Percentiles rank a stretch among this genome's conserved stretches.
Evolutionary conservation across 2,113 vertebrate species (phyloP).

Genomic region (Pseudopipra pipra): DNA sequence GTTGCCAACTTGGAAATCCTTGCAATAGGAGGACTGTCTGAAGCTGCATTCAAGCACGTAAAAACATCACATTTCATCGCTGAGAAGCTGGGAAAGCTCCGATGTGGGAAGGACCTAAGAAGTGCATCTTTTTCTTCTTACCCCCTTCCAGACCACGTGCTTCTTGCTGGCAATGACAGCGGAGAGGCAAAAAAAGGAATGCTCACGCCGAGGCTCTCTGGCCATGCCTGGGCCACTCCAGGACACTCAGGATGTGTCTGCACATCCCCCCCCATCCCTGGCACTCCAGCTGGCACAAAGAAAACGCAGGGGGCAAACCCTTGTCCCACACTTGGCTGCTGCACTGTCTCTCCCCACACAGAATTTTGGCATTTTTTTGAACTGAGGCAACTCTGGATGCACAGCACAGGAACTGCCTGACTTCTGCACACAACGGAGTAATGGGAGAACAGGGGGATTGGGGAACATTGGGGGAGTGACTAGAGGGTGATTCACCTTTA

Average conservation of each 20-base stretch:
- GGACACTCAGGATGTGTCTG: background rate
- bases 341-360: background rate
- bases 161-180: background rate
- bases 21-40: accelerated
- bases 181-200: slow-evolving; percentile 9
- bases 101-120: background rate
- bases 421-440: background rate
- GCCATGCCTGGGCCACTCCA: background rate
- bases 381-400: background rate
- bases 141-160: background rate
- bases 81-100: background rate
- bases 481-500: background rate
- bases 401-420: background rate
- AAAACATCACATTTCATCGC: accelerated
- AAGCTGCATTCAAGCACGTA: accelerated
- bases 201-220: background rate
- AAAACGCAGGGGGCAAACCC: background rate
- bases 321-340: background rate
- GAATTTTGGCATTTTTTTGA: background rate
- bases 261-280: background rate
- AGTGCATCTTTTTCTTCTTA: background rate
- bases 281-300: background rate
- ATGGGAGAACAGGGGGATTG: background rate
- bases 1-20: no score
- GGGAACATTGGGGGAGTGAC: background rate